Evolutionary conservation across 2,113 vertebrate genomes (phyloP).

Genomic region (Mungos mungo): DNA sequence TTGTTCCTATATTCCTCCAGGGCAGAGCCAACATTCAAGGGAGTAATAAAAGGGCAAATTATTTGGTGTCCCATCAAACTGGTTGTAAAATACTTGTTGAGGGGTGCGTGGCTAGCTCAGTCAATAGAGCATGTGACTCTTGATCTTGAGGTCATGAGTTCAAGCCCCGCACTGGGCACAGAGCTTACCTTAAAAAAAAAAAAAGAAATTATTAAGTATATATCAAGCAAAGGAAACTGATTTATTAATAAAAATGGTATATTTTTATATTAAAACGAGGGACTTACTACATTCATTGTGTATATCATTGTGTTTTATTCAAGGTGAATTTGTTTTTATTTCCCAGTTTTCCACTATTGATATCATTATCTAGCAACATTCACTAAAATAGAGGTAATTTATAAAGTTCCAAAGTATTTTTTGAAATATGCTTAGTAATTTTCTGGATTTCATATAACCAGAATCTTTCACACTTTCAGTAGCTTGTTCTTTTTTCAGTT

Average conservation of each 20-base stretch:
- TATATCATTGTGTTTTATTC: background rate
- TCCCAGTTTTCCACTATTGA: background rate
- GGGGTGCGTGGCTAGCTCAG: background rate
- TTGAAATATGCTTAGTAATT: background rate
- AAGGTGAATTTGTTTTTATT: constrained; percentile 6
- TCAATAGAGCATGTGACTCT: background rate
- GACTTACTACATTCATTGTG: background rate
- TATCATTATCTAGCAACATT: background rate
- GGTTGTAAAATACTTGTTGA: background rate
- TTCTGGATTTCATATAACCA: background rate
- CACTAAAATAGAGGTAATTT: background rate
- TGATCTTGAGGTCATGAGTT: background rate
- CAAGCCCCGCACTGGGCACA: background rate
- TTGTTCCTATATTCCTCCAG: background rate
- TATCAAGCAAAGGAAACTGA: background rate
- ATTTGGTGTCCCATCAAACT: background rate
- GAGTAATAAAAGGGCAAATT: background rate
- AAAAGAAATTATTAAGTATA: background rate
- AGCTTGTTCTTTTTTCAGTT: constrained; percentile 1
- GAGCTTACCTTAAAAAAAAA: background rate
- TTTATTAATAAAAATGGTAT: background rate
- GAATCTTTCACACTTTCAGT: background rate
- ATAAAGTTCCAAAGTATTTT: constrained; percentile 11
- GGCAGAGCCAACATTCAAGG: background rate
- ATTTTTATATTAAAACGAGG: background rate